phyloP scores from a whole-genome alignment of 2,113 vertebrate species.

The Menidia beryllina region DNA sequence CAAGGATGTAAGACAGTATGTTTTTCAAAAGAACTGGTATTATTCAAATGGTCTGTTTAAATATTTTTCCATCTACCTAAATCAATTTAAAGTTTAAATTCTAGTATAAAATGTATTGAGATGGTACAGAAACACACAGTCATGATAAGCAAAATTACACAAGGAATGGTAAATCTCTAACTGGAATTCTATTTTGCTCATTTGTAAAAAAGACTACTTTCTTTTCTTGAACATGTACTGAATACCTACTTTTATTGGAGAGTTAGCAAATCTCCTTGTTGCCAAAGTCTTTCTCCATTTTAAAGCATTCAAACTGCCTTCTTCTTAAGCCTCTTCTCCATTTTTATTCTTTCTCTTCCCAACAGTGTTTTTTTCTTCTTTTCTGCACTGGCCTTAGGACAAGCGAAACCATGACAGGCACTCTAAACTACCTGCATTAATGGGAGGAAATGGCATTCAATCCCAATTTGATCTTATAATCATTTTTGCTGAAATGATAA shows the following conservation, averaged over 20 bases:
- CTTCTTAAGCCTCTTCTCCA: constrained; percentile 41
- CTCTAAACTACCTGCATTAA: constrained; percentile 94
- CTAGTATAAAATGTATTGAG: neutral
- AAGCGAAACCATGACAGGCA: constrained; percentile 88
- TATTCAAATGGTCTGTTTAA: neutral
- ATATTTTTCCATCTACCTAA: neutral
- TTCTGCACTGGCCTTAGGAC: constrained; percentile 86
- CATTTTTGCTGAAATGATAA: constrained; percentile 99
- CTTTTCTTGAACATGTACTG: constrained; percentile 5
- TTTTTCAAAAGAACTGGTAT: neutral
- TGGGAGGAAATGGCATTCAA: constrained; percentile 95
- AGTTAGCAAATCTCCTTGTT: constrained; percentile 38
- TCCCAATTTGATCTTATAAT: constrained; percentile 96
- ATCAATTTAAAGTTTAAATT: neutral
- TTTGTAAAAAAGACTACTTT: constrained; percentile 23
- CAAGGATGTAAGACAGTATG: neutral
- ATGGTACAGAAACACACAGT: neutral
- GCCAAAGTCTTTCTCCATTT: constrained; percentile 49
- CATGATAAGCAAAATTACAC: neutral
- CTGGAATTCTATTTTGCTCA: constrained; percentile 1
- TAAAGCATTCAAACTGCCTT: constrained; percentile 30
- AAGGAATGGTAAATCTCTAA: neutral
- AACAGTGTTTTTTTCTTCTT: constrained; percentile 15
- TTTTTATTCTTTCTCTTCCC: constrained; percentile 34
- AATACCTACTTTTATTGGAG: constrained; percentile 46